Evolutionary conservation across 2,797 vertebrate species (phyloP), one percentile per base, ranked within the genome.

Genomic region (Sebastes hopkinsi): DNA sequence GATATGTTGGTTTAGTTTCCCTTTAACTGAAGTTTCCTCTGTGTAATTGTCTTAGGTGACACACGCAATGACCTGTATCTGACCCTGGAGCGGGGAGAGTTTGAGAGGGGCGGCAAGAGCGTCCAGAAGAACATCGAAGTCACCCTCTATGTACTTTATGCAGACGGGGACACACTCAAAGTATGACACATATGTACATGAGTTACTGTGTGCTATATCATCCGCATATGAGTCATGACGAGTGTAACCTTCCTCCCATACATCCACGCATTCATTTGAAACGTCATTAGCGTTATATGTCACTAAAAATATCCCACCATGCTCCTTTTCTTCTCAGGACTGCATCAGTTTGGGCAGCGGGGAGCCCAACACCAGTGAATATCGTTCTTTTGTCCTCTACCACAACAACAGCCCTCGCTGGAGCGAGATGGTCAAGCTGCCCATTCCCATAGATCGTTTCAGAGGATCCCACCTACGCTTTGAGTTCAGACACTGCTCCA

Each of bases 61-160:
- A 97, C 97, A 61, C 96, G 99, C 80, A 99, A 99, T 54, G 99
- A 99, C 93, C 94, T 99, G 32, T 99, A 99, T 80, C 96, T 99
- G 89, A 99, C 97, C 0, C 87, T 99, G 92, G 99, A 99, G 87
- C 96, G 96, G 71, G 98, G 99, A 1, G 99, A 99, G 92, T 99
- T 99, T 56, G 99, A 99, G 79, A 96, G 99, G 91, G 99, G 99
- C 3, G 99, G 99, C 66, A 99, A 99, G 88, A 99, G 98, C 2
- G 99, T 99, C 72, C 99, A 99, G 95, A 99, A 99, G 94, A 99
- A 99, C 93, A 99, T 99, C 1, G 99, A 99, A 92, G 97, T 99
- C 90, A 99, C 97, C 13, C 97, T 99, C 91, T 99, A 98, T 10
- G 98, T 99, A 59, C 97, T 99, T 65, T 99, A 99, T 0, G 98